Percentiles rank a stretch among this genome's conserved stretches.
These are phyloP conservation scores for Marmota flaviventris DNA, from an alignment of 2,113 vertebrate genomes.

Conservation along the genomic window DNA sequence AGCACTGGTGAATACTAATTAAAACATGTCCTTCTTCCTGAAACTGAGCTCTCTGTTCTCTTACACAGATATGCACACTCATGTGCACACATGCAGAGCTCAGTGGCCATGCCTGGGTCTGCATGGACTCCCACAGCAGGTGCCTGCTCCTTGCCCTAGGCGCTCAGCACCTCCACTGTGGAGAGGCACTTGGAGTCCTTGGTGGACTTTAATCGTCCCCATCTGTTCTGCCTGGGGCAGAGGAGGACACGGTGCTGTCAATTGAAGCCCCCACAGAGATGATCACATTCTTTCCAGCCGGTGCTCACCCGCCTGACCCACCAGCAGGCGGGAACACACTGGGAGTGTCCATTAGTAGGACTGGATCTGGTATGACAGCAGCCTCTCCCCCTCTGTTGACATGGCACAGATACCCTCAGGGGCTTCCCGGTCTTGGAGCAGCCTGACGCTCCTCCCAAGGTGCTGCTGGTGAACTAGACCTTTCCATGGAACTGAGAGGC, in stretches of 20 bases:
- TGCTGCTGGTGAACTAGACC: background rate
- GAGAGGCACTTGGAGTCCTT: background rate
- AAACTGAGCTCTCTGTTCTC: background rate
- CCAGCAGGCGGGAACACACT: background rate
- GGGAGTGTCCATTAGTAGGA: no score
- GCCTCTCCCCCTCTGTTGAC: background rate
- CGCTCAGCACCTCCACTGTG: background rate
- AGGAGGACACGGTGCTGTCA: background rate
- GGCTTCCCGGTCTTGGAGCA: background rate
- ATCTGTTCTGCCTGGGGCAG: background rate
- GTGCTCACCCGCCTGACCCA: accelerated
- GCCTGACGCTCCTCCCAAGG: accelerated
- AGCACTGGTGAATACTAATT: background rate
- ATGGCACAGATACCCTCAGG: accelerated
- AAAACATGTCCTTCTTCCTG: no score
- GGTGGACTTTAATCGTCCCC: no score
- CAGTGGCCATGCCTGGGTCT: background rate
- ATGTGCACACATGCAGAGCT: background rate
- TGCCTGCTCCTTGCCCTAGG: no score
- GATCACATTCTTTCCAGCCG: background rate
- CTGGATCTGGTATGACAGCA: accelerated
- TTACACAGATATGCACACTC: no score
- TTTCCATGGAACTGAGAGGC: no score
- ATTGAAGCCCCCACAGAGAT: background rate
- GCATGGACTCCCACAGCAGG: no score